A percentile compares a stretch with the other conserved stretches of the same genome.
phyloP scores from a whole-genome alignment of 2,888 invertebrate genomes.

The Drosophila longiperda region DNA sequence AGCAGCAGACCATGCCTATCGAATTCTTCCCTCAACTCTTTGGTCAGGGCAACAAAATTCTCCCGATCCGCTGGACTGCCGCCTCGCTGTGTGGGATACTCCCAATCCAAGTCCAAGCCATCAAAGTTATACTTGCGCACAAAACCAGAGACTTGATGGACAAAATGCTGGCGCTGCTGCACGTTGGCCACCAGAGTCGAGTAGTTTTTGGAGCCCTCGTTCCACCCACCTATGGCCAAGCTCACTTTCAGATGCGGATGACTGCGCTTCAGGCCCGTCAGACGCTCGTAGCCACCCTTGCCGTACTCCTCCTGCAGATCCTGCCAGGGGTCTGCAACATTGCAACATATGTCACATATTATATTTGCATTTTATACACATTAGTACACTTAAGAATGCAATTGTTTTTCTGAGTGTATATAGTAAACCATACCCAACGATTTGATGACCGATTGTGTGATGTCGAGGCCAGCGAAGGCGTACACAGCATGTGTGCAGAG shows the following conservation, averaged over 20 bases:
- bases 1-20: constrained; percentile 89
- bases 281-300: constrained; percentile 89
- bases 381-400: not conserved
- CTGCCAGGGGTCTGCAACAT: constrained; percentile 89
- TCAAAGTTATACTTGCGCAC: constrained; percentile 85
- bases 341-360: not conserved
- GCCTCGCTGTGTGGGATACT: constrained; percentile 92
- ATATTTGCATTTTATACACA: constrained; percentile 36
- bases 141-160: constrained; percentile 89
- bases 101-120: constrained; percentile 89
- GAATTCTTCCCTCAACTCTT: constrained; percentile 91
- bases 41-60: constrained; percentile 91
- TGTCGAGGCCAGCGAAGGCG: constrained; percentile 92
- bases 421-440: constrained; percentile 87
- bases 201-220: constrained; percentile 90
- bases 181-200: constrained; percentile 88
- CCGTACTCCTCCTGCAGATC: constrained; percentile 92
- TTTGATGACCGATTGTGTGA: constrained; percentile 88
- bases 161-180: constrained; percentile 88
- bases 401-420: not conserved
- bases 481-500: constrained; percentile 93
- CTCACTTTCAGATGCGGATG: constrained; percentile 91
- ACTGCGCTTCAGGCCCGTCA: constrained; percentile 88
- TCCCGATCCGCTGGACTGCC: constrained; percentile 90
- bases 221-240: constrained; percentile 96